Percentiles rank a stretch among this genome's conserved stretches.
Evolutionary conservation across 2,113 vertebrate species (phyloP).

Genomic region (Amphiprion percula): DNA sequence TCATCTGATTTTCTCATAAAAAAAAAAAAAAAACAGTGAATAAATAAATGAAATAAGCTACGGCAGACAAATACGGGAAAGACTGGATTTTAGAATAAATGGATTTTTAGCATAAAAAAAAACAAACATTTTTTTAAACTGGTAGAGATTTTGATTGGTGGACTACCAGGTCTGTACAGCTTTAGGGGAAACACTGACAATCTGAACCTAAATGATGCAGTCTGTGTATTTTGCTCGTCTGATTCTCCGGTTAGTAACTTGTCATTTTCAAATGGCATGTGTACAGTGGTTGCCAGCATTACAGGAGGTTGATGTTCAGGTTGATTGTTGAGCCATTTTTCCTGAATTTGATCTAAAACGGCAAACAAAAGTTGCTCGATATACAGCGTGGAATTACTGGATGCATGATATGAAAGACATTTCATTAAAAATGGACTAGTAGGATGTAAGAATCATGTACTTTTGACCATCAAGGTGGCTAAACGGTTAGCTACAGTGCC

Average conservation of each 20-base stretch:
- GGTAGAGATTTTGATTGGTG: not conserved
- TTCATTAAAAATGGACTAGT: too few relatives aligned
- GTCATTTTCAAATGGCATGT: not conserved
- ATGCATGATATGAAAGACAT: too few relatives aligned
- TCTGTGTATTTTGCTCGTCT: not conserved
- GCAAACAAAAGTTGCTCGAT: not conserved
- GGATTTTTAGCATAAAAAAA: too few relatives aligned
- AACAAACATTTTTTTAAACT: too few relatives aligned
- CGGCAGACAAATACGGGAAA: too few relatives aligned
- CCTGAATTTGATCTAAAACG: not conserved
- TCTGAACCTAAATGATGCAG: slow-evolving; percentile 2
- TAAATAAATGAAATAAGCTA: too few relatives aligned
- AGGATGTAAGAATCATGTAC: not conserved
- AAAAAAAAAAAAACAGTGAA: too few relatives aligned
- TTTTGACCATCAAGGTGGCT: not conserved
- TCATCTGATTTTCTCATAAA: too few relatives aligned
- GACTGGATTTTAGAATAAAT: too few relatives aligned
- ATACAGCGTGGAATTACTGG: too few relatives aligned
- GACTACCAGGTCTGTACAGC: too few relatives aligned
- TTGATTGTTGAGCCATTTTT: not conserved
- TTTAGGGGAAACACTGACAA: not conserved
- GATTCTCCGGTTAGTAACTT: slow-evolving; percentile 1
- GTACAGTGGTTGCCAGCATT: not conserved
- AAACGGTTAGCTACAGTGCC: not conserved
- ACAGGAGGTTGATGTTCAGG: not conserved